phyloP scores from a whole-genome alignment of 2,113 vertebrate genomes.

The Rattus rattus region DNA sequence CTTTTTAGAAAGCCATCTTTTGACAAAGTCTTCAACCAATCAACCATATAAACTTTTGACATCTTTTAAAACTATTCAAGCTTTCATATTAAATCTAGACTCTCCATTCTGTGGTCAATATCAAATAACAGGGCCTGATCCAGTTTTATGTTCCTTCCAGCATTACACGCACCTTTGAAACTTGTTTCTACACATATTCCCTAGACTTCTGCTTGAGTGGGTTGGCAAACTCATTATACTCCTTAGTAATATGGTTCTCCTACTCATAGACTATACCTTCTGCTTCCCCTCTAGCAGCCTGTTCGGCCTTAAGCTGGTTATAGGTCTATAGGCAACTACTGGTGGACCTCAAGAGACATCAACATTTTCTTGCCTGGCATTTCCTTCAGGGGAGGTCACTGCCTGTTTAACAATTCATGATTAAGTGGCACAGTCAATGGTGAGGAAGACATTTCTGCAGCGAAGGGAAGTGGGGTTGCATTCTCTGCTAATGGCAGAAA shows the following conservation, averaged over 20 bases:
- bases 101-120: neutral
- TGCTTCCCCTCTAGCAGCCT: neutral
- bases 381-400: neutral
- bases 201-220: neutral
- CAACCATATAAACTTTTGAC: neutral
- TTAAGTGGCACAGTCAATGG: neutral
- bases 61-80: neutral
- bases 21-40: neutral
- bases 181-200: neutral
- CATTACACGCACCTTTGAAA: neutral
- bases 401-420: neutral
- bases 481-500: neutral
- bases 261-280: neutral
- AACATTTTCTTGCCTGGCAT: neutral
- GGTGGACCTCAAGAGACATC: neutral
- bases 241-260: neutral
- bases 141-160: neutral
- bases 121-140: neutral
- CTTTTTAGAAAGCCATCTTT: neutral
- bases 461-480: neutral
- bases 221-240: neutral
- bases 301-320: neutral
- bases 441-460: neutral
- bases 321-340: neutral
- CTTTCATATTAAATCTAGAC: neutral